Evolutionary conservation across 2,113 vertebrate genomes (phyloP).

Genomic region (Psilopsiagon aymara): DNA sequence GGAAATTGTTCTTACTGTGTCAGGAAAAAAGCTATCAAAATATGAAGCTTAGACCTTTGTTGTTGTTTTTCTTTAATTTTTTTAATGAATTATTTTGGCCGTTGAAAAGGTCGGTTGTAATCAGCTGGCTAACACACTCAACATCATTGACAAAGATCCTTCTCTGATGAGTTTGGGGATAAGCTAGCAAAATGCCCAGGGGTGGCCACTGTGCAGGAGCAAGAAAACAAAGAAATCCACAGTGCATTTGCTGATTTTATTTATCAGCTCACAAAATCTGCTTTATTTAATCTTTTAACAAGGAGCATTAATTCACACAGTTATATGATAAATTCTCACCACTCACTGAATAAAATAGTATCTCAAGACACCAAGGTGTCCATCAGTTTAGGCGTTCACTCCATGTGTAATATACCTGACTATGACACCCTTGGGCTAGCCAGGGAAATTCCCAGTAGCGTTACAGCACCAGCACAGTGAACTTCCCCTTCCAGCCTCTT

Average conservation of each 20-base stretch:
- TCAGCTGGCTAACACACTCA: neutral
- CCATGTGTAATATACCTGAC: neutral
- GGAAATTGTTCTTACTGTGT: neutral
- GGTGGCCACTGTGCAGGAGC: neutral
- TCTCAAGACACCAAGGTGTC: too few relatives aligned
- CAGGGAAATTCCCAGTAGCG: neutral
- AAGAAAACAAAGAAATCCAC: neutral
- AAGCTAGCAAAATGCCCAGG: neutral
- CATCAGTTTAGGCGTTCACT: neutral
- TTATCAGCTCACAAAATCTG: neutral
- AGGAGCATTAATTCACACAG: neutral
- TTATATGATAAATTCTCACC: neutral
- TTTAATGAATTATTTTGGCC: neutral
- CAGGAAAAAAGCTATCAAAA: neutral
- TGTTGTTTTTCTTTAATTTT: neutral
- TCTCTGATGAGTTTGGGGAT: neutral
- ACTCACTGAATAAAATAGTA: neutral
- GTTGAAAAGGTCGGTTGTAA: neutral
- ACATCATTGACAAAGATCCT: neutral
- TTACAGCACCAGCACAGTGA: rapidly evolving
- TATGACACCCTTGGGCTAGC: rapidly evolving
- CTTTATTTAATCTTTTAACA: neutral
- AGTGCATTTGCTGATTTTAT: neutral
- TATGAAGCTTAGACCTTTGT: neutral
- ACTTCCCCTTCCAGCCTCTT: neutral